Evolutionary conservation across 2,113 vertebrate genomes (phyloP).

Genomic region (Gymnarchus niloticus): DNA sequence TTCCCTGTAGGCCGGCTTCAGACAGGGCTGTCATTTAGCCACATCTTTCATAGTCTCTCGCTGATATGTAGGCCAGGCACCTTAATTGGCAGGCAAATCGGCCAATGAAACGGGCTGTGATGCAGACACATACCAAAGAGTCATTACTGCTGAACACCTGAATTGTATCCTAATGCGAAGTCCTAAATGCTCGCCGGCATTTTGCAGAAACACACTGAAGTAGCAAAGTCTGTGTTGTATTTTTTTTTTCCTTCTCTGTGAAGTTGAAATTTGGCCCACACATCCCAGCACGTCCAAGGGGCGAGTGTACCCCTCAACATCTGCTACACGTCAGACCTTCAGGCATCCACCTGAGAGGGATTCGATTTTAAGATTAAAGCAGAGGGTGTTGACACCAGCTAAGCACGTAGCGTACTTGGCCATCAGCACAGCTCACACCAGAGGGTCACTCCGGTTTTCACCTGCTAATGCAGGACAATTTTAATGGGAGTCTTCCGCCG

Average conservation of each 20-base stretch:
- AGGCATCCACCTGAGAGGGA: conserved; percentile 4
- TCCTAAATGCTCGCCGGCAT: not conserved
- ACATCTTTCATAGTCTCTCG: not conserved
- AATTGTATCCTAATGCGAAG: not conserved
- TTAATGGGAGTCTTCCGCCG: not conserved
- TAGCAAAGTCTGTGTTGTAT: not conserved
- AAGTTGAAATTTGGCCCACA: conserved; percentile 19
- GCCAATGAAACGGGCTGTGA: not conserved
- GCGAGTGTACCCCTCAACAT: conserved; percentile 4
- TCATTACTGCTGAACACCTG: not conserved
- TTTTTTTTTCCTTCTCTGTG: not conserved
- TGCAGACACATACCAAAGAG: not conserved
- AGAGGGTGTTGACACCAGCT: not conserved
- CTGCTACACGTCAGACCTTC: conserved; percentile 15
- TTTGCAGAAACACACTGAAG: not conserved
- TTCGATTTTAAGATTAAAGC: not conserved
- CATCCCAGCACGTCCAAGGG: not conserved
- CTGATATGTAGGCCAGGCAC: not conserved
- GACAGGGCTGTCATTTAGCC: not conserved
- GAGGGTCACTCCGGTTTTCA: not conserved
- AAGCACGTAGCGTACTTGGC: no score
- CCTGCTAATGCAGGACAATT: not conserved
- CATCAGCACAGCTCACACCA: no score
- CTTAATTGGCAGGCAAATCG: not conserved
- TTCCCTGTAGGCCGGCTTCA: not conserved